Evolutionary conservation across 2,797 vertebrate genomes (phyloP).

Genomic region (Chanos chanos): DNA sequence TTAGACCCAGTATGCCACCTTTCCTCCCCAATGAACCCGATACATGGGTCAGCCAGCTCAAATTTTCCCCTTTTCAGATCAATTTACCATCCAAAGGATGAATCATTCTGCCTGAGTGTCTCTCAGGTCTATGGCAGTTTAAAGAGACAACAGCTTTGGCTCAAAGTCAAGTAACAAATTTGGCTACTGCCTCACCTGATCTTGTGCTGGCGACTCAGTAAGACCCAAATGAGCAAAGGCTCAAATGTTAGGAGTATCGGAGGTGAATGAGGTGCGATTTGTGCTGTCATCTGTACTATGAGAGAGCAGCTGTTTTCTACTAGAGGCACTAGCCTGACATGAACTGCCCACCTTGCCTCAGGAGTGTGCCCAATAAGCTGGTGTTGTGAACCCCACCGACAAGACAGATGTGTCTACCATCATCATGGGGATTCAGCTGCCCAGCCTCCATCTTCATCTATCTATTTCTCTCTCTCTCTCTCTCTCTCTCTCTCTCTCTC

Average conservation of each 20-base stretch:
- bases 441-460: background rate
- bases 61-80: constrained; percentile 60
- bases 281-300: constrained; percentile 6
- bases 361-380: constrained; percentile 19
- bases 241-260: no score
- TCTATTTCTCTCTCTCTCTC: background rate
- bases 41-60: constrained; percentile 55
- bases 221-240: background rate
- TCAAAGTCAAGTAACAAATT: constrained; percentile 26
- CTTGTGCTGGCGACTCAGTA: background rate
- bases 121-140: constrained; percentile 28
- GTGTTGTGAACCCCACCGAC: constrained; percentile 43
- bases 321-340: background rate
- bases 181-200: background rate
- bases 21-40: constrained; percentile 48
- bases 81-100: constrained; percentile 51
- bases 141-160: constrained; percentile 14
- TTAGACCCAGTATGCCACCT: no score
- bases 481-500: background rate
- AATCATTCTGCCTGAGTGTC: constrained; percentile 47
- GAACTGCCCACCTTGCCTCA: constrained; percentile 3
- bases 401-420: constrained; percentile 67
- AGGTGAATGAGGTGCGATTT: background rate
- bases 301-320: constrained; percentile 34
- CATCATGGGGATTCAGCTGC: constrained; percentile 54